Conservation (phyloP, 1,140 invertebrate genomes). For the Neodiprion pinetum region DNA sequence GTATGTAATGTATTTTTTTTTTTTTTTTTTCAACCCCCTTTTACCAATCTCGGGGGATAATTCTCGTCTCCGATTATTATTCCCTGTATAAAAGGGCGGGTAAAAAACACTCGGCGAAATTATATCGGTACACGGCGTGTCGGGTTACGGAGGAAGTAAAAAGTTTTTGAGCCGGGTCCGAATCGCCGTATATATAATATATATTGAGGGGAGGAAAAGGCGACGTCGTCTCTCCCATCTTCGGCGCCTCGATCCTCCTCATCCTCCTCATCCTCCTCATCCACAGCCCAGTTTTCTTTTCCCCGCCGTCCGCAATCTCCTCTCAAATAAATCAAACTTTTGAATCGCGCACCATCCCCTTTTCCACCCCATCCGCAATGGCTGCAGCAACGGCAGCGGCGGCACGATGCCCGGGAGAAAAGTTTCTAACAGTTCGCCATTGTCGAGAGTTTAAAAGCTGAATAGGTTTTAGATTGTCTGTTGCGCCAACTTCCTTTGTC, state of each 20-base stretch:
- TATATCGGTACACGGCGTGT: too few species aligned
- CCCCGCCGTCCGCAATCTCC: slow-evolving; percentile 53
- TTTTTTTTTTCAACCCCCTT: too few species aligned
- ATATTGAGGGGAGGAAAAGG: slow-evolving; percentile 31
- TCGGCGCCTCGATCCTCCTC: not conserved
- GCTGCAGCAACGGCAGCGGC: not conserved
- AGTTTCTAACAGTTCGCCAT: slow-evolving; percentile 55
- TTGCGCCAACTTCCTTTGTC: slow-evolving; percentile 52
- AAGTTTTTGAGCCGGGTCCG: too few species aligned
- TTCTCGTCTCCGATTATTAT: too few species aligned
- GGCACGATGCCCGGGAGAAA: slow-evolving; percentile 30
- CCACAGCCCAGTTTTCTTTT: slow-evolving; percentile 19
- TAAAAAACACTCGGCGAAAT: too few species aligned
- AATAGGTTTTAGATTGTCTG: slow-evolving; percentile 60
- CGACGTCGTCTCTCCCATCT: slow-evolving; percentile 27
- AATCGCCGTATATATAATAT: too few species aligned
- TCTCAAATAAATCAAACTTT: slow-evolving; percentile 63
- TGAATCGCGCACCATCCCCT: slow-evolving; percentile 43
- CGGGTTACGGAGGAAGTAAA: too few species aligned
- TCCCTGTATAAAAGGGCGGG: too few species aligned
- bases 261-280: too few species aligned
- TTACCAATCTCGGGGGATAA: too few species aligned
- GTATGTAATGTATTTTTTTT: too few species aligned
- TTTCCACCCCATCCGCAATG: not conserved
- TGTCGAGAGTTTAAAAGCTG: slow-evolving; percentile 62